Conservation (phyloP, 2,113 vertebrate species). For the Centropus bengalensis region DNA sequence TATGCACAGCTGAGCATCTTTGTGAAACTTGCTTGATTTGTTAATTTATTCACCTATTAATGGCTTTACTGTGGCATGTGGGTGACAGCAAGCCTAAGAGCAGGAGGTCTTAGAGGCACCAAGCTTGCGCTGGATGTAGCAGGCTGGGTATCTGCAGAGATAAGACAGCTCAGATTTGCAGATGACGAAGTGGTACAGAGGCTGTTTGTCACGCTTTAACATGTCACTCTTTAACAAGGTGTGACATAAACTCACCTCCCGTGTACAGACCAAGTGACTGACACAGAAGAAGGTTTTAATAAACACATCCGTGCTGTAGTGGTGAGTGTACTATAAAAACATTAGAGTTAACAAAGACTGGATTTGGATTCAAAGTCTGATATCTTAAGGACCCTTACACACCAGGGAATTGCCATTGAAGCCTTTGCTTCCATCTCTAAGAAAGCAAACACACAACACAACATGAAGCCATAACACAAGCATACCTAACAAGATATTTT, state of each 20-base stretch:
- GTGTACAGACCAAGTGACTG: background rate
- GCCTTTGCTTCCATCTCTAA: background rate
- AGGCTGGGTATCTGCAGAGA: background rate
- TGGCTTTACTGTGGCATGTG: background rate
- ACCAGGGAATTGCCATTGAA: background rate
- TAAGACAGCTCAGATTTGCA: background rate
- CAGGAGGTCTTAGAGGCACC: background rate
- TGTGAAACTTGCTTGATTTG: background rate
- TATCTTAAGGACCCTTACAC: background rate
- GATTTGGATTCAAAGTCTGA: background rate
- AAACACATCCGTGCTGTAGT: background rate
- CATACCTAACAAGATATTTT: background rate
- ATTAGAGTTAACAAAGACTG: background rate
- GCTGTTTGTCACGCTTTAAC: background rate
- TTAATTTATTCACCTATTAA: constrained; percentile 23
- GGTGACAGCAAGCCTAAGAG: background rate
- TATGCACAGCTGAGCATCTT: background rate
- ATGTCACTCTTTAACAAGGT: background rate
- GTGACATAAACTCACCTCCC: background rate
- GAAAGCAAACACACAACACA: background rate
- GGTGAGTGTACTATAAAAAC: background rate
- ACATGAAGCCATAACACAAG: background rate
- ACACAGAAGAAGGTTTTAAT: background rate
- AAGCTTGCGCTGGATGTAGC: background rate
- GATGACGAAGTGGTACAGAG: background rate